phyloP scores from a whole-genome alignment of 92 coral and sea anemone genomes.

The Zoanthus solanderi region DNA sequence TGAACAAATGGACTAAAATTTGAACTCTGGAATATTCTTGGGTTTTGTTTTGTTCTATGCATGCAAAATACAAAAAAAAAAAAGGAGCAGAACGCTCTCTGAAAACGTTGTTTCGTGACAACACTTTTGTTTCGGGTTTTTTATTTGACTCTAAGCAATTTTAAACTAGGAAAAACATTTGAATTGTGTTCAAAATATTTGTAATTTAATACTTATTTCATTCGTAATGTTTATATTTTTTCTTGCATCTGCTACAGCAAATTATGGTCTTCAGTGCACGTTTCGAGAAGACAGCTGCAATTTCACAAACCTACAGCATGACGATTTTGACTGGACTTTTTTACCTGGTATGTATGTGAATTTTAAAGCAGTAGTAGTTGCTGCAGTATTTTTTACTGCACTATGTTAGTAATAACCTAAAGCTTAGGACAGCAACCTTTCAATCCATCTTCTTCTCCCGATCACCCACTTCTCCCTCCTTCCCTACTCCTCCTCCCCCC shows the following conservation, averaged over 20 bases:
- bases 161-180: no score
- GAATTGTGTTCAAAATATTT: no score
- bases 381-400: background rate
- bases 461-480: background rate
- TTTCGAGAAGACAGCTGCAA: constrained; percentile 20
- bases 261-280: constrained; percentile 4
- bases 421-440: background rate
- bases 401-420: background rate
- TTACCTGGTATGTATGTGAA: constrained; percentile 10
- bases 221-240: background rate
- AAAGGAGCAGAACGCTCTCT: no score
- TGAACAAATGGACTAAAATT: no score
- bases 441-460: background rate
- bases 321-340: constrained; percentile 36
- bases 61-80: no score
- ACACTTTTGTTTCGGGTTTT: no score
- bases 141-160: no score
- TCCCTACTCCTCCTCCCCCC: background rate
- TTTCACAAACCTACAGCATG: constrained; percentile 9
- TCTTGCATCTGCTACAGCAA: background rate
- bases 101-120: no score
- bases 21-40: background rate
- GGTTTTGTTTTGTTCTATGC: no score
- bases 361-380: background rate
- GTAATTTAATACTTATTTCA: background rate